Conservation (phyloP, 2,888 invertebrate species). For the Meganola albula region DNA sequence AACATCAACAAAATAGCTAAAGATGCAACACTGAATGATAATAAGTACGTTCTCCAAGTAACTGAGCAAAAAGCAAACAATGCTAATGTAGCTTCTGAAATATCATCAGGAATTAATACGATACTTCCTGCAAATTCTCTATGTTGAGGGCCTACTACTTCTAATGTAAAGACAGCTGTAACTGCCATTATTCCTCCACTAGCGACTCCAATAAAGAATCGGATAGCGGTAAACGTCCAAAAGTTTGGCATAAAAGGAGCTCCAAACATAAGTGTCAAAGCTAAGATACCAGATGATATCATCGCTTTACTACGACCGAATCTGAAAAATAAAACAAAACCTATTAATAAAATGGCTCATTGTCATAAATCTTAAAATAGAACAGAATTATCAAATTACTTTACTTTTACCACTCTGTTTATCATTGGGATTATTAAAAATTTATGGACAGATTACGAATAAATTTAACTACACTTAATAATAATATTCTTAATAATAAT, state of each 20-base stretch:
- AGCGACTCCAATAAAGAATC: slow-evolving; percentile 82
- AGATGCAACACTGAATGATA: slow-evolving; percentile 31
- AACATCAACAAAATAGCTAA: slow-evolving; percentile 30
- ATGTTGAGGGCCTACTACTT: slow-evolving; percentile 71
- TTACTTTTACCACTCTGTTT: too few relatives aligned
- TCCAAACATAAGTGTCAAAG: slow-evolving; percentile 80
- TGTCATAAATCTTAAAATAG: too few relatives aligned
- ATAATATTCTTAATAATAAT: too few relatives aligned
- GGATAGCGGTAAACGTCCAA: slow-evolving; percentile 72
- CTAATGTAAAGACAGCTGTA: slow-evolving; percentile 68
- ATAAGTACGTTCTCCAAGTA: slow-evolving; percentile 39
- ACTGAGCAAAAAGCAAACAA: slow-evolving; percentile 39
- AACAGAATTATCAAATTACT: too few relatives aligned
- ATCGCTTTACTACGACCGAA: slow-evolving; percentile 76
- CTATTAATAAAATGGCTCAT: too few relatives aligned
- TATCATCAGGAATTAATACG: slow-evolving; percentile 34
- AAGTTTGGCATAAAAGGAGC: slow-evolving; percentile 79
- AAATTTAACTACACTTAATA: too few relatives aligned
- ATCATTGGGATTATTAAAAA: too few relatives aligned
- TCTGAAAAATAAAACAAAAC: too few relatives aligned
- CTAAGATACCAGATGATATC: slow-evolving; percentile 79
- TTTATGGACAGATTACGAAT: too few relatives aligned
- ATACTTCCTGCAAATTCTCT: slow-evolving; percentile 48
- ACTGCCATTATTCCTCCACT: slow-evolving; percentile 85
- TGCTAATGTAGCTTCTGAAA: slow-evolving; percentile 32